Percentiles rank a stretch among this genome's conserved stretches.
phyloP scores from a whole-genome alignment of 1,140 invertebrate species.

The Trissolcus basalis region DNA sequence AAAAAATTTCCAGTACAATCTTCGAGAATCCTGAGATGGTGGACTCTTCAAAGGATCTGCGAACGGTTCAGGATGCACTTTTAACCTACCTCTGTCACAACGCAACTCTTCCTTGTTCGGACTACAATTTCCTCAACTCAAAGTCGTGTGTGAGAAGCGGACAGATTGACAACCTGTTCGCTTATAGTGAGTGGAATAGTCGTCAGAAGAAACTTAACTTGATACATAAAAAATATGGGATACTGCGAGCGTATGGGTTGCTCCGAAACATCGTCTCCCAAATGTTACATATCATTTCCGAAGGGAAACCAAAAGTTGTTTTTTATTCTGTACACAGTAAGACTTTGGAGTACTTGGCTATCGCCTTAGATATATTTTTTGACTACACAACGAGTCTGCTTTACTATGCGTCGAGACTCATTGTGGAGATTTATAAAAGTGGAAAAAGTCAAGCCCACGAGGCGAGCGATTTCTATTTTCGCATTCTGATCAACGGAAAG shows the following conservation, averaged over 20 bases:
- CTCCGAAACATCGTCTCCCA: slow-evolving; percentile 86
- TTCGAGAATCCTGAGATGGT: slow-evolving; percentile 81
- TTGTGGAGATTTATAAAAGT: slow-evolving; percentile 87
- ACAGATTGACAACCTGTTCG: slow-evolving; percentile 84
- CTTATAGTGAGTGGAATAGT: slow-evolving; percentile 86
- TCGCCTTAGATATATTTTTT: slow-evolving; percentile 83
- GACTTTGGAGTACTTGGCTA: slow-evolving; percentile 88
- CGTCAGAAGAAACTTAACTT: slow-evolving; percentile 81
- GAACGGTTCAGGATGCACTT: slow-evolving; percentile 86
- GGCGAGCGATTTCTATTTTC: slow-evolving; percentile 85
- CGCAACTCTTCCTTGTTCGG: slow-evolving; percentile 83
- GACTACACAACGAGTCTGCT: slow-evolving; percentile 78
- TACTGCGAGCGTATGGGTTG: slow-evolving; percentile 86
- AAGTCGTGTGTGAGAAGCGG: slow-evolving; percentile 79
- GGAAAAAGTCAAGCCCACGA: slow-evolving; percentile 71
- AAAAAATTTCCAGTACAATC: slow-evolving; percentile 79
- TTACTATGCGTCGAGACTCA: slow-evolving; percentile 88
- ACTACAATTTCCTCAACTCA: slow-evolving; percentile 71
- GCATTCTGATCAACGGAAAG: slow-evolving; percentile 89
- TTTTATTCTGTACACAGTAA: slow-evolving; percentile 94
- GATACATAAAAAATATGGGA: slow-evolving; percentile 80
- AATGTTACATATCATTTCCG: slow-evolving; percentile 86
- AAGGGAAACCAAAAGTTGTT: slow-evolving; percentile 86
- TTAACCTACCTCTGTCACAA: slow-evolving; percentile 90
- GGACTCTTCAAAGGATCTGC: slow-evolving; percentile 78